Conservation (phyloP, 2,797 vertebrate genomes). For the Pachyuromys duprasi region DNA sequence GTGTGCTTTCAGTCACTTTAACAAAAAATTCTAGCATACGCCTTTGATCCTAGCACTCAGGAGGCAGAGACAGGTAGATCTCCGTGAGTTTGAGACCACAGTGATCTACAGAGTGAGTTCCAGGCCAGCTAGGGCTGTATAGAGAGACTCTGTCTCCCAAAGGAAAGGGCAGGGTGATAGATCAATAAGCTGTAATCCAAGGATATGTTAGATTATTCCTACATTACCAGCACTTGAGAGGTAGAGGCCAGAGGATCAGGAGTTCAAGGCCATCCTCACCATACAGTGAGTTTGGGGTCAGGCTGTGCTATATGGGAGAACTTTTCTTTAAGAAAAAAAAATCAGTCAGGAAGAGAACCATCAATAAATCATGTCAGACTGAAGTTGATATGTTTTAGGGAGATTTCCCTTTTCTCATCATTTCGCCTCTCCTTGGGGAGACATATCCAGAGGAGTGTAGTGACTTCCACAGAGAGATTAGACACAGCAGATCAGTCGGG, state of each 20-base stretch:
- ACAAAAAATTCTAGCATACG: neutral
- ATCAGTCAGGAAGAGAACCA: neutral
- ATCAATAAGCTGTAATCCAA: neutral
- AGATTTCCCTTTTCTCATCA: neutral
- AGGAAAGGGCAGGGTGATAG: no score
- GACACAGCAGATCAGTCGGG: neutral
- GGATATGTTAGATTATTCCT: neutral
- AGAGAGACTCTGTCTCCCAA: neutral
- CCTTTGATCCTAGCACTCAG: neutral
- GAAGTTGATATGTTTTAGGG: slow-evolving; percentile 6
- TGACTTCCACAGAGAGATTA: neutral
- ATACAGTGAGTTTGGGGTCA: neutral
- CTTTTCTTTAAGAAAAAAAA: neutral
- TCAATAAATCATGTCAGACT: slow-evolving; percentile 4
- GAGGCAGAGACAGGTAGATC: neutral
- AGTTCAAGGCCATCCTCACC: neutral
- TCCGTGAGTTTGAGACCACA: neutral
- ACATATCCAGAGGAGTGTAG: neutral
- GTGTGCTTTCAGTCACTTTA: neutral
- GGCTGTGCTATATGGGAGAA: neutral
- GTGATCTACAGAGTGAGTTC: neutral
- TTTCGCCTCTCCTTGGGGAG: neutral
- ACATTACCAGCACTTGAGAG: neutral
- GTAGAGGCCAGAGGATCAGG: neutral
- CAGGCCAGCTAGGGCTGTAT: neutral